These are phyloP conservation scores for Chrysocyon brachyurus DNA, from an alignment of 2,797 vertebrate genomes.

Conservation along the genomic window DNA sequence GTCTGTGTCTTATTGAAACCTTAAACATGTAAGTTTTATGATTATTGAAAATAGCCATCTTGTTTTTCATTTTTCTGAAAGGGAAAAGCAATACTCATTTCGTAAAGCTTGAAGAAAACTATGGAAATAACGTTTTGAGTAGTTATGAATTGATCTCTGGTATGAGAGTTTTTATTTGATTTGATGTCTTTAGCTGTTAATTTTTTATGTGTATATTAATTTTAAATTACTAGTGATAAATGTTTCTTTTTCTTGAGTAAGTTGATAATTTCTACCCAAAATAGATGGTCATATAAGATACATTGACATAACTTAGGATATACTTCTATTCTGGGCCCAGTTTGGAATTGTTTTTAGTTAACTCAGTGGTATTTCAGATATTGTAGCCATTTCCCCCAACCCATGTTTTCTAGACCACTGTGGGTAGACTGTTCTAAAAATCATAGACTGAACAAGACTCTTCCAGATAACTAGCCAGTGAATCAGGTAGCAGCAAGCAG, in stretches of 20 bases:
- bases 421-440: not conserved
- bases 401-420: conserved; percentile 7
- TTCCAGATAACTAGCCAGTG: not conserved
- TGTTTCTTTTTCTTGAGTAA: conserved; percentile 27
- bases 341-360: conserved; percentile 10
- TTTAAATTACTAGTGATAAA: conserved; percentile 34
- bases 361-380: not conserved
- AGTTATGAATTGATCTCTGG: conserved; percentile 22
- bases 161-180: conserved; percentile 25
- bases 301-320: not conserved
- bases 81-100: not conserved
- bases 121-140: conserved; percentile 60
- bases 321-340: conserved; percentile 20
- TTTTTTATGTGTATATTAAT: conserved; percentile 3
- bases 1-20: conserved; percentile 95
- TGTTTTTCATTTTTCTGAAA: conserved; percentile 47
- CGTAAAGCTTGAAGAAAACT: conserved; percentile 50
- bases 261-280: conserved; percentile 11
- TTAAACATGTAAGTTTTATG: conserved; percentile 94
- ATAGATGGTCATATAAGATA: not conserved
- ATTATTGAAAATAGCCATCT: conserved; percentile 51
- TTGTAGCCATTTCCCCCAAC: not conserved
- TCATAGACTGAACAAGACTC: not conserved
- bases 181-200: conserved; percentile 34
- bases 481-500: not conserved